Base-by-base conservation (phyloP, 2,113 vertebrate species). In the Mastomys natalensis region DNA sequence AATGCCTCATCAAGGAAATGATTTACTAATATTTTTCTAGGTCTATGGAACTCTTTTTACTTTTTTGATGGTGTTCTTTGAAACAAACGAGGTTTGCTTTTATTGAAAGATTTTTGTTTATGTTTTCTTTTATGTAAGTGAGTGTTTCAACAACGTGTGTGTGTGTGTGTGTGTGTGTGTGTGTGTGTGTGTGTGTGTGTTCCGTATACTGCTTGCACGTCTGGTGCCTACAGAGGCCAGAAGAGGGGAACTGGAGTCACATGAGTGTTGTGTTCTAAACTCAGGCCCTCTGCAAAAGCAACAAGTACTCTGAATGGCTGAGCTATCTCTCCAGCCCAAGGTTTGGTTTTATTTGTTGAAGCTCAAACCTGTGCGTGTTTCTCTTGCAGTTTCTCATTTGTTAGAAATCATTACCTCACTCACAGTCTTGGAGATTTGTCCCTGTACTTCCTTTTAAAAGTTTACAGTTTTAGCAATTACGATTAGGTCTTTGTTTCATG, bases 1-100 rank as follows among this genome's bases (percentile, higher is more conserved):
- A 91, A 19, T 66, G 3, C 15, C 31, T 93, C 90, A 73, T 91
- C n/a, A 93, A 24, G 55, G 37, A 82, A 58, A 72, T 82, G 15
- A 85, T 58, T 72, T 91, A 17, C n/a, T 87, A 87, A 81, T 93
- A 82, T 43, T 60, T 80, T 78, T 72, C 45, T 34, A 60, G 70
- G 40, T 87, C 74, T 84, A 8, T 90, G 76, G 43, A 37, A 80
- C 88, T 66, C 53, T 58, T 90, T 92, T 82, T 31, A 58, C 53
- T 88, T 90, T 80, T 43, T 80, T 82, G 29, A 34, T 80, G 8
- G 17, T 89, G 4, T 95, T 34, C 40, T 77, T 91, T 84, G 24
- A 68, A 81, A 45, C 10, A 60, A 60, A 74, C 19, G 45, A 15
- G 3, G 34, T 48, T 12, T 45, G 1, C 26, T 45, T 64, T 70